A percentile compares a stretch with the other conserved stretches of the same genome.
Conservation (phyloP, 2,113 vertebrate genomes). For the Plecturocebus donacophilus region DNA sequence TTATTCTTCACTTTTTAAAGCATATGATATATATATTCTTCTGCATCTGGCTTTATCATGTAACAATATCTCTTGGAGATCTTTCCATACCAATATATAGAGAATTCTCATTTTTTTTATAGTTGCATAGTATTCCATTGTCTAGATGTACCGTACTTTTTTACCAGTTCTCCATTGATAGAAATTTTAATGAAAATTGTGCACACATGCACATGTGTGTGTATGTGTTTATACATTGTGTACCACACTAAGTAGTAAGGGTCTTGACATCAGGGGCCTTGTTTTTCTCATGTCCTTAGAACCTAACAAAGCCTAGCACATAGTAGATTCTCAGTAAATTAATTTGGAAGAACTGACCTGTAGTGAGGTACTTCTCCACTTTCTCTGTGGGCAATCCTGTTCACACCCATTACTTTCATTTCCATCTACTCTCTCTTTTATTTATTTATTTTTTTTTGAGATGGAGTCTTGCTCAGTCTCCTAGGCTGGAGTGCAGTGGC, state of each 20-base stretch:
- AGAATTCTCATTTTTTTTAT: background rate
- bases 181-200: background rate
- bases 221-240: background rate
- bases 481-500: too few relatives aligned
- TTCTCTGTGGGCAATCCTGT: background rate
- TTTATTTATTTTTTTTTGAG: too few relatives aligned
- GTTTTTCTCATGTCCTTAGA: background rate
- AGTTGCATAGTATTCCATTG: background rate
- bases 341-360: background rate
- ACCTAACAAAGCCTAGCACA: background rate
- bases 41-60: background rate
- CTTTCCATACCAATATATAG: background rate
- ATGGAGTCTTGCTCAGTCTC: too few relatives aligned
- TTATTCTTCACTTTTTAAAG: background rate
- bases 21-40: background rate
- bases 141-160: background rate
- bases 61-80: background rate
- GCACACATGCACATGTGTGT: background rate
- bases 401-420: background rate
- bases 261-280: background rate
- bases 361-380: background rate
- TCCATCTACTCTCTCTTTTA: background rate
- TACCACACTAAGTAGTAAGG: background rate
- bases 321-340: background rate
- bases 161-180: background rate